Percentiles rank a stretch among this genome's conserved stretches.
These are phyloP conservation scores for Melospiza melodia DNA, from an alignment of 2,113 vertebrate species.

Conservation along the genomic window DNA sequence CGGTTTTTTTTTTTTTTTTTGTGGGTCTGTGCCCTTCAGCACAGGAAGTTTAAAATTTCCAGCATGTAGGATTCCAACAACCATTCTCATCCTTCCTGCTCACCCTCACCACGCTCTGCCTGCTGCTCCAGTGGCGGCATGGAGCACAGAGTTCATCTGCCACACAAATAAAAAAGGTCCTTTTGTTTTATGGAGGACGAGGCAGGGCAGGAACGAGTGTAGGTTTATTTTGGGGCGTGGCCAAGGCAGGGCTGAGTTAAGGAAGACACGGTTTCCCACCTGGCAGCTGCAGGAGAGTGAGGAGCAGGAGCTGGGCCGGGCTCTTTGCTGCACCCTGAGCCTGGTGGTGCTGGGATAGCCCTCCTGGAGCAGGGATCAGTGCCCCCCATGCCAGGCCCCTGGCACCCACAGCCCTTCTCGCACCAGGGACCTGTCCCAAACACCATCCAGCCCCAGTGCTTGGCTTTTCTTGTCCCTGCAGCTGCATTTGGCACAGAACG, in stretches of 20 bases:
- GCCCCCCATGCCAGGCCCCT: neutral
- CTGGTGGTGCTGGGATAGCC: neutral
- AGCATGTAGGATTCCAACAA: neutral
- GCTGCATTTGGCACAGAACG: neutral
- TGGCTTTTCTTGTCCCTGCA: neutral
- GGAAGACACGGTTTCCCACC: neutral
- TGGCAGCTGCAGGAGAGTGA: neutral
- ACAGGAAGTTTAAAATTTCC: neutral
- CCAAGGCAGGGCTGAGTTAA: neutral
- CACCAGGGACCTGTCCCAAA: neutral
- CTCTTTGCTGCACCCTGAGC: rapidly evolving
- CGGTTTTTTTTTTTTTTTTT: neutral
- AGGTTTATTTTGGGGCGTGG: neutral
- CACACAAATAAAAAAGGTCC: neutral
- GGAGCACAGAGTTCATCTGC: neutral
- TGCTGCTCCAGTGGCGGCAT: rapidly evolving
- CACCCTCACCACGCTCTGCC: neutral
- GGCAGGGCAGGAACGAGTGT: rapidly evolving
- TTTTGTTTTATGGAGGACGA: neutral
- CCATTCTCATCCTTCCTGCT: neutral
- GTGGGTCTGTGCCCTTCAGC: neutral
- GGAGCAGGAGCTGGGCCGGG: neutral
- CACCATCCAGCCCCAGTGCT: rapidly evolving
- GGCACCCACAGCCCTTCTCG: neutral
- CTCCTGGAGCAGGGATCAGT: neutral